These are phyloP conservation scores for Suncus etruscus DNA, from an alignment of 2,113 vertebrate genomes.

Conservation along the genomic window DNA sequence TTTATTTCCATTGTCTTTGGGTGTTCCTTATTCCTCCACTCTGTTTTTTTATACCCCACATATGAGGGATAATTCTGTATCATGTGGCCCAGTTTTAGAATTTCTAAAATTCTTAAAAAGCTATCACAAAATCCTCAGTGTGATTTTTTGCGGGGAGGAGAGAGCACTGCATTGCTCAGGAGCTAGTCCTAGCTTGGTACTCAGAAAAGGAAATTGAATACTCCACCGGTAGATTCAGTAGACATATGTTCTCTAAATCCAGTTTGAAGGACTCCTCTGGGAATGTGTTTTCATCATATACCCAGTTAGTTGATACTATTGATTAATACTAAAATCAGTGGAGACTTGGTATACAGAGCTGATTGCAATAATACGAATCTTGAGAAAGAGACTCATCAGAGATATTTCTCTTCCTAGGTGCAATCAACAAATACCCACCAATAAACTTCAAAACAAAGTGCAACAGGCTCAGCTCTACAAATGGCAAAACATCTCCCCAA, in stretches of 20 bases:
- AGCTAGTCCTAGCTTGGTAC: too few relatives aligned
- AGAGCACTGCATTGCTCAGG: too few relatives aligned
- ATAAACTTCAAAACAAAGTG: slow-evolving; percentile 75
- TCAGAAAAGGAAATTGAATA: not conserved
- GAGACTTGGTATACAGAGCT: not conserved
- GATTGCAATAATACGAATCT: not conserved
- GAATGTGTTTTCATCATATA: not conserved
- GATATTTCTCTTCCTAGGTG: slow-evolving; percentile 74
- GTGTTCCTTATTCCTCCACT: too few relatives aligned
- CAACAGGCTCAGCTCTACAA: not conserved
- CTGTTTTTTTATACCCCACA: too few relatives aligned
- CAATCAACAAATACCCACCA: slow-evolving; percentile 81
- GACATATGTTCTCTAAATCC: not conserved
- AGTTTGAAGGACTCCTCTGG: not conserved
- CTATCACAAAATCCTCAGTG: too few relatives aligned
- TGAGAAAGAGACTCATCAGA: not conserved
- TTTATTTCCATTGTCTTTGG: too few relatives aligned
- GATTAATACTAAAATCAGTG: not conserved
- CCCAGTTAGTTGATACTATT: not conserved
- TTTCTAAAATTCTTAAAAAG: too few relatives aligned
- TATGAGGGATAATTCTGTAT: too few relatives aligned
- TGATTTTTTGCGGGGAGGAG: too few relatives aligned
- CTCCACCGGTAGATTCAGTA: not conserved
- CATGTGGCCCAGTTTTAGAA: too few relatives aligned
- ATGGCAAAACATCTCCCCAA: not conserved